Evolutionary conservation across 2,888 invertebrate species (phyloP), one percentile per base, ranked within the genome.

Genomic region (Lochmaea crataegi): DNA sequence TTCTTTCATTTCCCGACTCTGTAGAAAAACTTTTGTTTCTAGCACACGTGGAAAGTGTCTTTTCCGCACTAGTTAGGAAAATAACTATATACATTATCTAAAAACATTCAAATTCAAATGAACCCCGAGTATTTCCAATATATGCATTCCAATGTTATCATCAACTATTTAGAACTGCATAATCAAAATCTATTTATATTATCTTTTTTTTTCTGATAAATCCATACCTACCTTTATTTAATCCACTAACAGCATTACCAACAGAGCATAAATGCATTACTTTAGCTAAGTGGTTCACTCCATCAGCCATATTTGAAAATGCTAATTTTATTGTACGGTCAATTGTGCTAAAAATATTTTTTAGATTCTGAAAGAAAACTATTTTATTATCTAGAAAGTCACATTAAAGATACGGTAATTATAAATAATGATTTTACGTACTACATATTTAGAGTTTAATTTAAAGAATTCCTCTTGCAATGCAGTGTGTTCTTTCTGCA

Each of bases 391-490:
- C 1, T 38, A 14, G 9, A 66, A 56, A 56, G 18, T 3, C n/a
- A 18, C 14, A 18, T 22, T 51, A 9, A 26, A 51, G 53, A 42
- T 42, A 42, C 2, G 11, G 10, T 42, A 42, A 10, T 42, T 42
- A 42, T 42, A 42, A 42, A 42, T n/a, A 22, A 66, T 53, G 18
- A 56, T 9, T 32, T 38, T 63, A 72, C 74, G 65, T 72, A 76
- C 76, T n/a, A 68, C 71, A 72, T 73, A 76, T 73, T 71, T 76
- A 16, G 74, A 76, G 38, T 71, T 76, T 32, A 74, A 60, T 45
- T 68, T 65, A 67, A 76, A 73, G 45, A 64, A 73, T 1, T 76
- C 74, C 18, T 71, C 63, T 67, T 74, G 72, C 22, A 73, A 56
- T 18, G 16, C n/a, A n/a, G 64, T 73, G 9, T 69, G 58, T 58